Conservation (phyloP, 2,113 vertebrate genomes). For the Turnix velox region DNA sequence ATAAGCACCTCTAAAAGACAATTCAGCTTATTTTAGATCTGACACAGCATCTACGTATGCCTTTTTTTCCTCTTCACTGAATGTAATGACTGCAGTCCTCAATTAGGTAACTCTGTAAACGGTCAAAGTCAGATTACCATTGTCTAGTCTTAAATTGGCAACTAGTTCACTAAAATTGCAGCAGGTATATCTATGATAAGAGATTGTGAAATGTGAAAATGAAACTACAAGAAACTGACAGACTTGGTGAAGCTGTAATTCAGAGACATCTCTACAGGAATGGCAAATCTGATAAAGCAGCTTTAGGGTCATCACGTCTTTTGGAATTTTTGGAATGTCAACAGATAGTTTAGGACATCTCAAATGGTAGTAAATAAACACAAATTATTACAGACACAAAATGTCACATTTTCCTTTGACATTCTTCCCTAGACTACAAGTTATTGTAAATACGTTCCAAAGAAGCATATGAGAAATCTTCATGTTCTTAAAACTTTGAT, state of each 20-base stretch:
- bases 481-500: not conserved
- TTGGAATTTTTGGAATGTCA: not conserved
- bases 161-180: not conserved
- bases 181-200: not conserved
- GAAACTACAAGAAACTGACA: not conserved
- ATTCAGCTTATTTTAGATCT: slow-evolving; percentile 56
- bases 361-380: not conserved
- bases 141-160: not conserved
- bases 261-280: not conserved
- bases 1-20: slow-evolving; percentile 51
- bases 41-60: slow-evolving; percentile 31
- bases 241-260: not conserved
- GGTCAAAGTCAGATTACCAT: not conserved
- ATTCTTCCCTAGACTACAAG: not conserved
- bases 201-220: not conserved
- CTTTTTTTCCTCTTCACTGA: not conserved
- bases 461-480: fast-evolving
- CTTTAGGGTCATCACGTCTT: not conserved
- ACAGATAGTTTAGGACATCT: not conserved
- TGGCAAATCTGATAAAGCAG: not conserved
- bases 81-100: not conserved
- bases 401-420: not conserved
- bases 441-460: not conserved
- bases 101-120: not conserved
- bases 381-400: fast-evolving